Evolutionary conservation across 2,888 invertebrate genomes (phyloP).

Genomic region (Polietes domitor): DNA sequence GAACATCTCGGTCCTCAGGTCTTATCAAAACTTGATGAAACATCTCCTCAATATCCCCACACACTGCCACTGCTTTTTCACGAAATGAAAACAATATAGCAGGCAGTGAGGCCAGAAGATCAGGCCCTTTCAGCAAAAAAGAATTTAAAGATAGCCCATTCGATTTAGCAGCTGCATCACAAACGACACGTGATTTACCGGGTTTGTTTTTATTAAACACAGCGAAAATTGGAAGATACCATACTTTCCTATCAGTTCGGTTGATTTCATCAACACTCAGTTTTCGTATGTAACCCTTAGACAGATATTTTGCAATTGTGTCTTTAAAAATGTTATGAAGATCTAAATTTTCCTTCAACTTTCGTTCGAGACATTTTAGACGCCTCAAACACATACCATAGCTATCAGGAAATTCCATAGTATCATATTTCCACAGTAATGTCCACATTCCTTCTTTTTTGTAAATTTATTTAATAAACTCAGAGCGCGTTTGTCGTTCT

Average conservation of each 20-base stretch:
- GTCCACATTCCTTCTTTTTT: neutral
- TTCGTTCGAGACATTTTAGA: neutral
- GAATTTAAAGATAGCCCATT: conserved; percentile 44
- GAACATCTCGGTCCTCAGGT: conserved; percentile 30
- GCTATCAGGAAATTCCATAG: neutral
- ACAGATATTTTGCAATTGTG: neutral
- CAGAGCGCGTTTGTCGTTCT: too few relatives aligned
- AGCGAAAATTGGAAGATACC: conserved; percentile 40
- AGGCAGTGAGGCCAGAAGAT: neutral
- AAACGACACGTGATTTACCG: conserved; percentile 47
- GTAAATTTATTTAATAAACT: neutral
- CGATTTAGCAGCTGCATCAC: too few relatives aligned
- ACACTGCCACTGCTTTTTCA: conserved; percentile 36
- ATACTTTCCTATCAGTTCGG: neutral
- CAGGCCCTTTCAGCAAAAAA: conserved; percentile 32
- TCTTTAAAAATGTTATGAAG: conserved; percentile 20
- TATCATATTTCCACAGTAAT: neutral
- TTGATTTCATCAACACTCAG: neutral
- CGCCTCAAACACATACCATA: conserved; percentile 8
- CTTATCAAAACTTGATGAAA: conserved; percentile 32
- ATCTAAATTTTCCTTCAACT: neutral
- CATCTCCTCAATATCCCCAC: conserved; percentile 48
- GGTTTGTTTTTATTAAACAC: conserved; percentile 40
- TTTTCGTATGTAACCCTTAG: conserved; percentile 29
- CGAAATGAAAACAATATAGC: conserved; percentile 40